Base-by-base conservation (phyloP, 2,888 invertebrate genomes). In the Sinohyriopsis cumingii region DNA sequence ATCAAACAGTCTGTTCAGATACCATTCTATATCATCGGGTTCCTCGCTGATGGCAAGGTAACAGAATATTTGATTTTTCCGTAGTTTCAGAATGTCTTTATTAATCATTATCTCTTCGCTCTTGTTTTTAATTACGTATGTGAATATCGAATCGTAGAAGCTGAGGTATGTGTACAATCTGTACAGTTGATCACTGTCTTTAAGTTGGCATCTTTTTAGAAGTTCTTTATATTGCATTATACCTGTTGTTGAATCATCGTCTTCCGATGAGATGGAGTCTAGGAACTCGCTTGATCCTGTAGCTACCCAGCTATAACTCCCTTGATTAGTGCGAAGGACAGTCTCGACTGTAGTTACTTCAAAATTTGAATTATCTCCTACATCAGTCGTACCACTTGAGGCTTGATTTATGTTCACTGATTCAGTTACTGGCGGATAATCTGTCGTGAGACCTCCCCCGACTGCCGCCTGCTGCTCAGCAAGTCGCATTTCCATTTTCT, bases 21-120 rank as follows among this genome's bases (percentile, higher is more conserved):
- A 80, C 71, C 78, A 76, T 59, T 82, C 80, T 1, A 82, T 75
- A 59, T 82, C 82, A n/a, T 78, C 79, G 0, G 82, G 82, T 45
- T 82, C 82, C 71, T 80, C 80, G 25, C 75, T 72, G 15, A 82
- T 59, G 9, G 76, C 73, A 22, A 79, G 69, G 24, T 78, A 76
- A 22, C 75, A 70, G 67, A 82, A 82, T 5, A 82, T 75, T 6
- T 76, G 70, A 22, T 77, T 77, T 59, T 73, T 64, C 3, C 63
- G 60, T 57, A 75, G 25, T 59, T 79, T 77, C 5, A 80, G 70
- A 19, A 79, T 73, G 9, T 75, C 76, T 18, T 67, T 62, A 18
- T 69, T 68, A 2, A 82, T 65, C 79, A 79, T 80, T 53, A 80
- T 79, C 61, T 67, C 67, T 45, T 71, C 73, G 55, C 73, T 76